Base-by-base conservation (phyloP, 2,797 vertebrate species). In the Myotis daubentonii region DNA sequence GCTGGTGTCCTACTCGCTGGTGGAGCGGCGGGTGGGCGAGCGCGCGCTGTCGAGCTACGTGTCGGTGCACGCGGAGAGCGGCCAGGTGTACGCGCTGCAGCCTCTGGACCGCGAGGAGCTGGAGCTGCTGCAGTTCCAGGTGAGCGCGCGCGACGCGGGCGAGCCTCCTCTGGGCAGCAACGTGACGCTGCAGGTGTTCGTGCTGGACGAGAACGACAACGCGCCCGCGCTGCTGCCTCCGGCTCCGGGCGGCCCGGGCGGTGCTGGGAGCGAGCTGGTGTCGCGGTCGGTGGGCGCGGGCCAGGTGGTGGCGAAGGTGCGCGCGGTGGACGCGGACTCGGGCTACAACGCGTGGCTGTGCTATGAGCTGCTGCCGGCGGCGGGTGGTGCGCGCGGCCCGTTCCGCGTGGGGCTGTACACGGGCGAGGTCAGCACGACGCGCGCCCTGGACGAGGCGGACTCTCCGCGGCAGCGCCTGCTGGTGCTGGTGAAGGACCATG, bases 221-320 rank as follows among this genome's bases (percentile, higher is more conserved):
- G 51, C n/a, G 51, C 75, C 75, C 0, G 22, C 33, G n/a, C 20
- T 79, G 75, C 51, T 79, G 51, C 7, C 44, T 2, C 41, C 9
- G 41, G 8, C 41, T 8, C 41, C 41, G 5, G 38, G 38, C 38
- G 38, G 38, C 38, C 38, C 38, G 38, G n/a, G 53, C 1, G 8
- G 22, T 11, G 55, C 98, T n/a, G 99, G 98, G 82, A 98, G 98
- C 0, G 99, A 99, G 96, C 97, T 99, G 94, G 98, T 99, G 78
- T 98, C 99, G 0, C 98, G 99, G 1, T 99, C 98, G 0, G 99
- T 99, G 0, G 25, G 86, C 2, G 87, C 95, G 2, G 85, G 98
- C 28, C 94, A 97, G 12, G 91, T 97, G 62, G 96, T 98, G 47
- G 95, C 96, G 6, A 98, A 98, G 94, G 95, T 98, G 22, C 94